These are phyloP conservation scores for Nasonia longicornis DNA, from an alignment of 1,140 invertebrate species.

Conservation along the genomic window DNA sequence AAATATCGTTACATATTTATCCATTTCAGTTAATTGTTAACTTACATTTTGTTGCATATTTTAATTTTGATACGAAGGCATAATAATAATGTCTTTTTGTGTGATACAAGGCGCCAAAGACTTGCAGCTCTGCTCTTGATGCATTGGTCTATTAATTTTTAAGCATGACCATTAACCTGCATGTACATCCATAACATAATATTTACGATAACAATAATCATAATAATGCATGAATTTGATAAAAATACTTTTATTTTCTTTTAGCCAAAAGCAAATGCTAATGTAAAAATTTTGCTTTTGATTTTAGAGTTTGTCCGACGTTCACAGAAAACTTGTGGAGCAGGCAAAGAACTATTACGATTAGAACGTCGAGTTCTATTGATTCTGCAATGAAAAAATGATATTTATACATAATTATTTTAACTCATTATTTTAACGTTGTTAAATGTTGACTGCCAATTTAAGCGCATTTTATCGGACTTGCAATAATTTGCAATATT, in stretches of 20 bases:
- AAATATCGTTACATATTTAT: not conserved
- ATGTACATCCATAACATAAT: conserved; percentile 3
- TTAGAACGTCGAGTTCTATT: not conserved
- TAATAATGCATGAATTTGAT: not conserved
- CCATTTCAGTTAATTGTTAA: not conserved
- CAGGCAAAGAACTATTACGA: conserved; percentile 30
- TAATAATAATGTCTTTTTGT: not conserved
- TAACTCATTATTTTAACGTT: conserved; percentile 23
- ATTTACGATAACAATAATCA: not conserved
- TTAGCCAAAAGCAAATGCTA: not conserved
- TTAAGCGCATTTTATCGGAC: conserved; percentile 12
- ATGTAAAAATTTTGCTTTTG: conserved; percentile 28
- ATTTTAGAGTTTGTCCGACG: conserved; percentile 66
- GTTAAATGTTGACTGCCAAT: conserved; percentile 23
- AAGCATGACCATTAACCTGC: conserved; percentile 24
- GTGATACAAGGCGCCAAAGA: conserved; percentile 13
- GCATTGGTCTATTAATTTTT: conserved; percentile 7
- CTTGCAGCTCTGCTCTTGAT: conserved; percentile 18
- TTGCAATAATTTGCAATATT: conserved; percentile 34
- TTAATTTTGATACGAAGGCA: no score
- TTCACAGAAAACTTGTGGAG: conserved; percentile 66
- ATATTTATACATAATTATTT: conserved; percentile 8
- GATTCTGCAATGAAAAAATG: not conserved
- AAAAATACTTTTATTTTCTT: not conserved
- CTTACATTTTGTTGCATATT: not conserved